Evolutionary conservation across 2,113 vertebrate species (phyloP).

Genomic region (Mustelus asterias): DNA sequence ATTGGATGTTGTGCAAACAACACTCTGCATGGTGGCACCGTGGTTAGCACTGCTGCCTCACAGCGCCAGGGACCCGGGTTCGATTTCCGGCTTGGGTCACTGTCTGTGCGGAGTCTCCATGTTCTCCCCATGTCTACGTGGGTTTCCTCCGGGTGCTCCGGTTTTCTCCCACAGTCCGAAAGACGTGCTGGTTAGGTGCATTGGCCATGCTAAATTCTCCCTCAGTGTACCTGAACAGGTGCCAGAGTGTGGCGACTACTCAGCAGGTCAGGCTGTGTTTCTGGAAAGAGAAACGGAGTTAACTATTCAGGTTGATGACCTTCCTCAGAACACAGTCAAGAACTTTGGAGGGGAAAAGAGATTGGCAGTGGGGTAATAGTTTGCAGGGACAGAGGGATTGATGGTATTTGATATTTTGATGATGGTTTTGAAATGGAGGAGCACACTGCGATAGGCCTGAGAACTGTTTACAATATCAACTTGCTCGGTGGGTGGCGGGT

Average conservation of each 20-base stretch:
- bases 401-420: not conserved
- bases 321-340: not conserved
- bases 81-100: no score
- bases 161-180: no score
- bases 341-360: not conserved
- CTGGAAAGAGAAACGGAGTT: not conserved
- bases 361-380: not conserved
- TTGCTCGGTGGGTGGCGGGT: not conserved
- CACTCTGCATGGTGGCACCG: no score
- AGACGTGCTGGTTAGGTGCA: no score
- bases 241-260: not conserved
- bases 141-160: no score
- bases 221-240: no score
- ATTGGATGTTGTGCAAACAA: no score
- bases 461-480: not conserved
- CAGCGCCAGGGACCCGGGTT: no score
- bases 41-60: no score
- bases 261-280: not conserved
- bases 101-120: no score
- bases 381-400: not conserved
- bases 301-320: not conserved
- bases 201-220: no score
- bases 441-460: not conserved
- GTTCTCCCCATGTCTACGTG: no score
- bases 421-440: not conserved